A percentile compares a stretch with the other conserved stretches of the same genome.
phyloP scores from a whole-genome alignment of 2,888 invertebrate genomes.

The Dryomyza anilis region DNA sequence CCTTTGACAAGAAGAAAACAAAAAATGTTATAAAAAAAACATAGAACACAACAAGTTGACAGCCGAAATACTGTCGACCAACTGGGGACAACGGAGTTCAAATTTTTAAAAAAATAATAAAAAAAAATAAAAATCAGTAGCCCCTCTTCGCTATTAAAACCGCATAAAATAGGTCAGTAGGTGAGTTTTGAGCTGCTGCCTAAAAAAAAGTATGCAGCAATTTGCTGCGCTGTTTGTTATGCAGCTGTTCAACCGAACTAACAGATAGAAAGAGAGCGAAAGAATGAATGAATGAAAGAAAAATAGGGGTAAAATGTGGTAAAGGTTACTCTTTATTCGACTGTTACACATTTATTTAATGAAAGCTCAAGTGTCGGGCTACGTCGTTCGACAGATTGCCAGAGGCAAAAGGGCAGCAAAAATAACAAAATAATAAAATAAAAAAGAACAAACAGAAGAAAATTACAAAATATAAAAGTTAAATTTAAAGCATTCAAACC shows the following conservation, averaged over 20 bases:
- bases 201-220: constrained; percentile 4
- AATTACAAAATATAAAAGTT: background rate
- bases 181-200: background rate
- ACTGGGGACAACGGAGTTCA: too few species aligned
- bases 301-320: background rate
- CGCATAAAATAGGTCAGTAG: constrained; percentile 4
- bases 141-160: background rate
- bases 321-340: background rate
- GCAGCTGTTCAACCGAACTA: background rate
- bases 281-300: too few species aligned
- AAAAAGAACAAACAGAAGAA: too few species aligned
- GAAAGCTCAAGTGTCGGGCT: background rate
- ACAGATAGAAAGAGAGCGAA: too few species aligned
- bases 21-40: too few species aligned
- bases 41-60: too few species aligned
- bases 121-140: too few species aligned
- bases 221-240: background rate
- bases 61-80: too few species aligned
- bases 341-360: too few species aligned
- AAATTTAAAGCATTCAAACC: constrained; percentile 1
- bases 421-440: background rate
- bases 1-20: too few species aligned
- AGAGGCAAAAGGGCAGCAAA: background rate
- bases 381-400: background rate
- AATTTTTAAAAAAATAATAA: too few species aligned